Base-by-base conservation (phyloP, 2,113 vertebrate species). In the Condylura cristata region DNA sequence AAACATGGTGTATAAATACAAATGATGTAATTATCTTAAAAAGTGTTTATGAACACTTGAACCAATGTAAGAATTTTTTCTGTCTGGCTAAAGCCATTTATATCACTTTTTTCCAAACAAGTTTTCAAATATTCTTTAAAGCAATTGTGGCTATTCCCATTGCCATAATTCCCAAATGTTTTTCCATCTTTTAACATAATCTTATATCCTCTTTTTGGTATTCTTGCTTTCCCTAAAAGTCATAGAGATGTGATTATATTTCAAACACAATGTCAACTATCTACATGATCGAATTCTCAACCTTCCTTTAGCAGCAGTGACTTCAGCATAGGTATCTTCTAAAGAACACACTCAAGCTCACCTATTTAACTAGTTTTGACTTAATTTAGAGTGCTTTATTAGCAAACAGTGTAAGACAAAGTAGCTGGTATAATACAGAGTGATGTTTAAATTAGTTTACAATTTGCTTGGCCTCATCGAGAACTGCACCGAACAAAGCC, bases 371-470 rank as follows among this genome's bases (percentile, higher is more conserved):
- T 97, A 97, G 97, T 98, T 98, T 88, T 97, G 98, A 98, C 98
- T 98, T 98, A 98, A 98, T 98, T 98, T 98, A 95, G 96, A 97
- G 97, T 98, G 98, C 98, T 99, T 99, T 99, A 99, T 99, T 99
- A 99, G 98, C 99, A 98, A 98, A 97, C 98, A 98, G 98, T 99
- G 98, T 99, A 99, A 99, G 99, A 98, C 98, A 99, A 99, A 99
- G 99, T 99, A 99, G 99, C 98, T 98, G 96, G 98, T 99, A 99
- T 99, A 99, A 99, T 99, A 98, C 95, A 99, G 99, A 99, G 99
- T 99, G 99, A 99, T 99, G 99, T 99, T 99, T 99, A 99, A 99
- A 99, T 99, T 99, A 99, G 99, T 99, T 99, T 99, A 99, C 99
- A 99, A 99, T 99, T 99, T 99, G 99, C 99, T 99, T 99, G 99